Base-by-base conservation (phyloP, 1,140 invertebrate genomes). In the Aethina tumida region DNA sequence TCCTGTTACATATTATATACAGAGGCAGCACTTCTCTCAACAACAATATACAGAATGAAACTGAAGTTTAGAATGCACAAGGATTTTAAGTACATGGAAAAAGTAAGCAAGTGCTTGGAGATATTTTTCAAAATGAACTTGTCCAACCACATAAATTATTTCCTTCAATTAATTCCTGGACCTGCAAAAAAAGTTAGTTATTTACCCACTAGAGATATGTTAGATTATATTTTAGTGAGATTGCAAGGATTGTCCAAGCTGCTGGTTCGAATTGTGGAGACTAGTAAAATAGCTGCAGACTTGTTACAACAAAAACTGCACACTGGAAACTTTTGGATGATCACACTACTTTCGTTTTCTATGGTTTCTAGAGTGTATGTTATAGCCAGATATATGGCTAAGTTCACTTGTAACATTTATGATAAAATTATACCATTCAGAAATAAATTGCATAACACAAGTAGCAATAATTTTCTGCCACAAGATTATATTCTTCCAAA, bases 31-130 rank as follows among this genome's bases (percentile, higher is more conserved):
- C 38, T 69, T 26, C 42, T 72, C 10, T 66, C 61, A 35, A 54
- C 68, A 29, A 45, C 65, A 30, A 60, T 70, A 35, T 71, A 70
- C 48, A 53, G 68, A 17, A 65, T 70, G 62, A 69, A 70, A 52
- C 59, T 52, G 29, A 71, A 70, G 60, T 67, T 70, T 53, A 56
- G 68, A 22, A 57, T 36, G 33, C 64, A 67, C 10, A 71, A 69
- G 37, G 69, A 69, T 9, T 52, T 70, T 5, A 70, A 68, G 49
- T 46, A 50, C 20, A 62, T 71, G 58, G 63, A 63, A 42, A 70
- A 68, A 53, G 39, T 69, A 1, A 66, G 65, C 26, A 59, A 58
- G 50, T 55, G 58, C 3, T 41, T 71, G 20, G 40, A 63, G n/a
- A 67, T 62, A 39, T 70, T 64, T 52, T 54, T 66, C 5, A 46